Base-by-base conservation (phyloP, 2,797 vertebrate species). In the Thamnophis elegans region DNA sequence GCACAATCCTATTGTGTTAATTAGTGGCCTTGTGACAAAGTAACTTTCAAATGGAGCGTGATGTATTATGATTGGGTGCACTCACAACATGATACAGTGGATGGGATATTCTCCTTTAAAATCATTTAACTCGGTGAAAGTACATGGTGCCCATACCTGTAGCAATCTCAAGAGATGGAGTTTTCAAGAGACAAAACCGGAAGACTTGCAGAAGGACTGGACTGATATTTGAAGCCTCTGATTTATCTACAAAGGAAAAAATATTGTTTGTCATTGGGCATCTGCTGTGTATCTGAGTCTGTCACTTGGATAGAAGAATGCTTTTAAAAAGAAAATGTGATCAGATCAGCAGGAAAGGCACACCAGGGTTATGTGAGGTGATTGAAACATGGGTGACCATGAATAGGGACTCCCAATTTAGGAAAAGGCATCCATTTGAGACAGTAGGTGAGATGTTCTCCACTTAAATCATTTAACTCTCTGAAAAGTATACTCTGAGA, bases 31-130 rank as follows among this genome's bases (percentile, higher is more conserved):
- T 62, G 3, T 65, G 92, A 94, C 53, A n/a, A 53, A 85, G 89
- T 8, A 0, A 9, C 89, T 92, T 94, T 62, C 0, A 59, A 22
- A 28, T 1, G 0, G 89, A 85, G 89, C 87, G 60, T 91, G 58
- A 91, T 82, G 86, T 91, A 94, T 93, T 78, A 60, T 94, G 89
- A 93, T 7, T 42, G 47, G 93, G 90, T 91, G 91, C 11, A 4
- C 85, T 85, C 94, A 89, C 36, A 92, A 87, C 5, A 0, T 1
- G 0, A n/a, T 56, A 0, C 28, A 0, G 88, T 28, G 92, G 90
- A 87, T 42, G 65, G 87, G 85, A 56, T 73, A 14, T 86, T 88
- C 88, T 60, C 90, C 51, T 25, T 0, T 0, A 32, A 20, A 87
- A 51, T 51, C 88, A 54, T 55, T 94, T 82, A 89, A 56, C 93